Percentiles rank a stretch among this genome's conserved stretches.
phyloP scores from a whole-genome alignment of 2,113 vertebrate genomes.

The Scatophagus argus region DNA sequence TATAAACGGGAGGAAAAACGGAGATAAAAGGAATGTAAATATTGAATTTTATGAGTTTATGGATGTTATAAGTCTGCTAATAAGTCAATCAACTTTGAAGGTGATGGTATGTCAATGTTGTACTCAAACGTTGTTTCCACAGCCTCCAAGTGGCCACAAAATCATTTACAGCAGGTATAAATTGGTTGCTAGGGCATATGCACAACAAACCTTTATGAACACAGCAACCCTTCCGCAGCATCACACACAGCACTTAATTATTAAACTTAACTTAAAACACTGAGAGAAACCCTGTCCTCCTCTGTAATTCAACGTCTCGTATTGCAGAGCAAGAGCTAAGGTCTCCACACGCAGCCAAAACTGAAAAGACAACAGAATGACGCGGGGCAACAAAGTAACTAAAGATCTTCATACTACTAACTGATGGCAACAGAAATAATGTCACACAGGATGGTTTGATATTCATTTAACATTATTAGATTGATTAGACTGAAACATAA shows the following conservation, averaged over 20 bases:
- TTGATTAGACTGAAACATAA: slow-evolving; percentile 1
- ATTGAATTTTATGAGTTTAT: too few species aligned
- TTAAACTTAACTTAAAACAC: neutral
- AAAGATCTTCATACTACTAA: neutral
- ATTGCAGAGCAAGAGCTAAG: neutral
- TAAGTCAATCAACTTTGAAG: neutral
- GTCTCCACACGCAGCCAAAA: neutral
- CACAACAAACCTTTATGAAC: neutral
- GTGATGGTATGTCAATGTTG: neutral
- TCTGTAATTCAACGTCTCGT: neutral
- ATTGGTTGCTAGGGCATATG: neutral
- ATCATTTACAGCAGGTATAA: neutral
- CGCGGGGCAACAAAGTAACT: neutral
- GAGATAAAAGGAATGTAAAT: neutral
- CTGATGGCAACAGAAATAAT: neutral
- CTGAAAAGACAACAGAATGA: neutral
- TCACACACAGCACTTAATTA: neutral
- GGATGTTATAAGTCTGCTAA: too few species aligned
- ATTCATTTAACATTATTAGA: neutral
- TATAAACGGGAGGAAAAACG: neutral
- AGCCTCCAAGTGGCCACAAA: neutral
- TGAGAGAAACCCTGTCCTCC: neutral
- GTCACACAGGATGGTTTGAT: neutral
- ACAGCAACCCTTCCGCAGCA: neutral
- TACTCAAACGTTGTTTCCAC: too few species aligned